These are phyloP conservation scores for Microtus montanus DNA, from an alignment of 2,113 vertebrate species.

Conservation along the genomic window DNA sequence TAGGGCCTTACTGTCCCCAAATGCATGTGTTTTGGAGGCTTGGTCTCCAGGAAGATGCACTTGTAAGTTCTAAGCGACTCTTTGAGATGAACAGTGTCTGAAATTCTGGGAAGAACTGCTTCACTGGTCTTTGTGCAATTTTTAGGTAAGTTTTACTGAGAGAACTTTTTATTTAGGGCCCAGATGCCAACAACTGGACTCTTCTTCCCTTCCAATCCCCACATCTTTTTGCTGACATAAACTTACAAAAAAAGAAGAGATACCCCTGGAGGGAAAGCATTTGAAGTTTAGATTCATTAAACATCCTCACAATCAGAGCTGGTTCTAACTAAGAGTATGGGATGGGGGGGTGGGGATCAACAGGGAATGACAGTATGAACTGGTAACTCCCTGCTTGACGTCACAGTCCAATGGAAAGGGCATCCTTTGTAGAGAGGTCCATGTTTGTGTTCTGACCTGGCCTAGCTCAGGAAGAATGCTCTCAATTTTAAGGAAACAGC, in stretches of 20 bases:
- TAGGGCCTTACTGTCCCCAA: not conserved
- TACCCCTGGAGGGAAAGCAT: not conserved
- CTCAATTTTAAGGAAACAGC: not conserved
- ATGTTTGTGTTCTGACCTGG: not conserved
- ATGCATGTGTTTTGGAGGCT: not conserved
- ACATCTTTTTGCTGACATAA: not conserved
- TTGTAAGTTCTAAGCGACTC: not conserved
- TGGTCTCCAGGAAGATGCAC: not conserved
- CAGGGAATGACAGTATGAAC: not conserved
- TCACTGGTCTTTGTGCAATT: not conserved
- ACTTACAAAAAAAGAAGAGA: not conserved
- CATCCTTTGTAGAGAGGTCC: not conserved
- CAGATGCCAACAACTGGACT: not conserved
- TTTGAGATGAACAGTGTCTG: not conserved
- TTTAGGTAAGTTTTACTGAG: not conserved
- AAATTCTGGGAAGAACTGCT: slow-evolving; percentile 1
- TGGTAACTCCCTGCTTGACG: not conserved
- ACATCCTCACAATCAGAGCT: not conserved
- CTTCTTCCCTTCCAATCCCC: not conserved
- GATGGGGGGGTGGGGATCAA: not conserved
- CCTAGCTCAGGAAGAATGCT: not conserved
- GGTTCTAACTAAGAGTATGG: not conserved
- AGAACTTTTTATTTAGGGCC: not conserved
- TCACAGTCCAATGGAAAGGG: not conserved
- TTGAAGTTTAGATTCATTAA: not conserved